phyloP scores from a whole-genome alignment of 2,113 vertebrate genomes.

The Oncorhynchus gorbuscha region DNA sequence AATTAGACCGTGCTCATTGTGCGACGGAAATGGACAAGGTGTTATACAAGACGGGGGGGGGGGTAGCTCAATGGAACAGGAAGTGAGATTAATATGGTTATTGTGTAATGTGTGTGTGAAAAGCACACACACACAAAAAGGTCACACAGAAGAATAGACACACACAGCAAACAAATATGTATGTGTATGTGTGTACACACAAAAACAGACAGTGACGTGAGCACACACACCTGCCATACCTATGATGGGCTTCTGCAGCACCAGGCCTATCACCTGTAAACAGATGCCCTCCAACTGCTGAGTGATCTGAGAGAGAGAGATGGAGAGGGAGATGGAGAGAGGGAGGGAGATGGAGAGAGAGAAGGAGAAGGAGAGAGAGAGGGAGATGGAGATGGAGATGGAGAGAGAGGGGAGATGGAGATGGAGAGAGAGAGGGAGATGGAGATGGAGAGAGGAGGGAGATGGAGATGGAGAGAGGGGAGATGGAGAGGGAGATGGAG shows the following conservation, averaged over 20 bases:
- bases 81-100: no score
- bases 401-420: no score
- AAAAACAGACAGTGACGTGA: not conserved
- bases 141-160: not conserved
- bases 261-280: slow-evolving; percentile 92
- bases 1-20: not conserved
- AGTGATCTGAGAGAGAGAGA: slow-evolving; percentile 78
- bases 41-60: no score
- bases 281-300: slow-evolving; percentile 95
- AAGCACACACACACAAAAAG: no score
- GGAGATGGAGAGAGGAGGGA: no score
- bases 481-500: no score
- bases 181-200: not conserved
- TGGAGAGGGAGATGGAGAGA: no score
- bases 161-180: not conserved
- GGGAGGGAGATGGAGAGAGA: not conserved
- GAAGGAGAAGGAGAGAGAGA: not conserved
- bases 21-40: not conserved
- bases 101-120: no score
- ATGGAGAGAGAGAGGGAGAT: no score
- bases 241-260: slow-evolving; percentile 95
- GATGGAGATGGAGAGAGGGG: not conserved
- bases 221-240: slow-evolving; percentile 84
- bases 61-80: no score
- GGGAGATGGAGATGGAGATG: no score